A percentile compares a stretch with the other conserved stretches of the same genome.
These are phyloP conservation scores for Notarius lentiginosus DNA, from an alignment of 2,113 vertebrate species.

Conservation along the genomic window DNA sequence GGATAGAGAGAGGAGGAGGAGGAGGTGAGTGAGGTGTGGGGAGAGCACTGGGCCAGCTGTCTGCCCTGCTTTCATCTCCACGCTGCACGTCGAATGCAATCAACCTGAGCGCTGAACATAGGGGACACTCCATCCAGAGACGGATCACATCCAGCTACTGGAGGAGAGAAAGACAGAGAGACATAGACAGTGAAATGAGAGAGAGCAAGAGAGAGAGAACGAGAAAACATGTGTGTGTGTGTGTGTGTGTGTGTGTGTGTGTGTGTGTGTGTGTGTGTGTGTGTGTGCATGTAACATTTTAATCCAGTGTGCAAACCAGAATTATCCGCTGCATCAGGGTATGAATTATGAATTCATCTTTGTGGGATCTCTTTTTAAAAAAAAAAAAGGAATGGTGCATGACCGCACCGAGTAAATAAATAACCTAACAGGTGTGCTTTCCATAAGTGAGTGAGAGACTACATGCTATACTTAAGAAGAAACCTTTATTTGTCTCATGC, in stretches of 20 bases:
- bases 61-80: conserved; percentile 74
- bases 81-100: conserved; percentile 68
- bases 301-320: background rate
- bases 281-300: background rate
- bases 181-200: background rate
- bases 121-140: conserved; percentile 54
- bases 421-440: no score
- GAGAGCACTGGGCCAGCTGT: conserved; percentile 73
- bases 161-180: conserved; percentile 21
- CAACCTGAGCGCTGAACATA: conserved; percentile 69
- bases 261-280: no score
- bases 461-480: no score
- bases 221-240: background rate
- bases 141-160: conserved; percentile 23
- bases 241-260: no score
- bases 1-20: conserved; percentile 51
- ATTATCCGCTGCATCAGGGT: background rate
- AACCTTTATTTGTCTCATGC: no score
- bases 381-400: no score
- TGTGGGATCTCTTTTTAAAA: no score
- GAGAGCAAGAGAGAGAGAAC: background rate
- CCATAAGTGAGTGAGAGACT: no score
- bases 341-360: no score
- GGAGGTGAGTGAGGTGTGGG: conserved; percentile 59
- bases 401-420: no score